Base-by-base conservation (phyloP, 92 coral and sea anemone genomes). In the Chrysogorgia sp. region DNA sequence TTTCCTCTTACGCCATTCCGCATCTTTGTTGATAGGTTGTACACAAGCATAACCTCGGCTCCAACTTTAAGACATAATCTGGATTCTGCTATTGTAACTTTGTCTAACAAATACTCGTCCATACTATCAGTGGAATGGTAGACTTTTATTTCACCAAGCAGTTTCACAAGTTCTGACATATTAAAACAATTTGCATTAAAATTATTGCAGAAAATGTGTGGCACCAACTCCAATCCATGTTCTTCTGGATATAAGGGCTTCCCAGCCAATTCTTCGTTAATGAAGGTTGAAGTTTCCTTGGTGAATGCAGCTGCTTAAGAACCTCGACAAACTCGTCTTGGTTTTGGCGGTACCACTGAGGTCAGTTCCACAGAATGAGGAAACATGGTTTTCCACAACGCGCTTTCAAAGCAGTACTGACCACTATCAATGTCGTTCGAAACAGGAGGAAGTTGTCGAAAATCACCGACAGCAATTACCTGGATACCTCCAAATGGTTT, bases 181-280 rank as follows among this genome's bases (percentile, higher is more conserved):
- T 84, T 84, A 5, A 65, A 55, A 64, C 1, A 85, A 49, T 85
- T 85, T 20, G 85, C 83, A 69, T 89, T 87, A 59, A 86, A 84
- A 55, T 89, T 86, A 7, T 45, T 71, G 24, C 82, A 56, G 29
- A 53, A 85, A 7, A 89, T 59, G 21, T 89, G 59, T 8, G 90
- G 90, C 3, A 82, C n/a, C n/a, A n/a, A n/a, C n/a, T n/a, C 68
- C 26, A 40, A 86, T 8, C 50, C 50, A 43, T 17, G 10, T 43
- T 43, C 50, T 17, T 9, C 10, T 9, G 9, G 17, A 43, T 9
- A 17, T 43, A 43, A 43, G 17, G 50, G 50, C 17, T 43, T 43
- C 17, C 17, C 50, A 43, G 50, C 9, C 50, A 43, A 43, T 43
- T 43, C n/a, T n/a, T n/a, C 52, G 26, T 35, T 17, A 40, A 66